phyloP scores from a whole-genome alignment of 2,797 vertebrate species.

The Leucoraja ocellata region DNA sequence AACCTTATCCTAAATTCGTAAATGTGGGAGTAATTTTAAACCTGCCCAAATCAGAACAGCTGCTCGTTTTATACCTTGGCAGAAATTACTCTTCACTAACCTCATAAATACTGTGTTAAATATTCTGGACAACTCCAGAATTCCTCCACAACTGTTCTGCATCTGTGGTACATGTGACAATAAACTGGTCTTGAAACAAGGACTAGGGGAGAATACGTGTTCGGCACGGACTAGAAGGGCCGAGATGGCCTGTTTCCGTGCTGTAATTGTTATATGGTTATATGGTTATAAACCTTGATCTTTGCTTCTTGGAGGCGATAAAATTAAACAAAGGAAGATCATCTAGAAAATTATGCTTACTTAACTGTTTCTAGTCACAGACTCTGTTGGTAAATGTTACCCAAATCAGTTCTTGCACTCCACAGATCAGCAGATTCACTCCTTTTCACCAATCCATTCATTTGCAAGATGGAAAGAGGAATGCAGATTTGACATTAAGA shows the following conservation, averaged over 20 bases:
- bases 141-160: not conserved
- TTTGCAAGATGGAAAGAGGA: not conserved
- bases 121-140: not conserved
- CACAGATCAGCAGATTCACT: not conserved
- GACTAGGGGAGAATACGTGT: no score
- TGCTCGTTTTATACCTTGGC: not conserved
- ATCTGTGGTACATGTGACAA: no score
- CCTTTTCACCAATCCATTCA: not conserved
- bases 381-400: no score
- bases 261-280: no score
- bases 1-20: not conserved
- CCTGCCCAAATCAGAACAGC: not conserved
- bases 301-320: not conserved
- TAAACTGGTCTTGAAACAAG: no score
- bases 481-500: not conserved
- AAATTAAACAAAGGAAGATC: not conserved
- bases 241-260: no score
- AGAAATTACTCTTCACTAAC: not conserved
- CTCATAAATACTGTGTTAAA: not conserved
- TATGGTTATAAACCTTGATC: no score
- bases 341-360: not conserved
- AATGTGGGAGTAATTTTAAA: not conserved
- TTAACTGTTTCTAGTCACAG: slow-evolving; percentile 5
- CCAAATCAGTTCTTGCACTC: not conserved
- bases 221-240: no score